Base-by-base conservation (phyloP, 2,113 vertebrate species). In the Podocnemis expansa region DNA sequence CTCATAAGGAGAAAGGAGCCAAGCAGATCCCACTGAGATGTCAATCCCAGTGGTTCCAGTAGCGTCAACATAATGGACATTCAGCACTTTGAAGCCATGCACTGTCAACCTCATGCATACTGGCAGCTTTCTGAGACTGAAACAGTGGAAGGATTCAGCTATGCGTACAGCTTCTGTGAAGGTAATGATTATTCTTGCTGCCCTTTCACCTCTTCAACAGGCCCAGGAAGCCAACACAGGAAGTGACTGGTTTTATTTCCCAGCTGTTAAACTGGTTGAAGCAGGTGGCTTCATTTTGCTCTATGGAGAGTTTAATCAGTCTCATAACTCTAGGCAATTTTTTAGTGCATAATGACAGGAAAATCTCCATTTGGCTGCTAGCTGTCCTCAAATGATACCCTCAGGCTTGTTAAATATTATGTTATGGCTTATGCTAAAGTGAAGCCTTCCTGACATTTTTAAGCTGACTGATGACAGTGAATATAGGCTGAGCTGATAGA, bases 131-230 rank as follows among this genome's bases (percentile, higher is more conserved):
- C 76, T 31, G 41, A 70, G 54, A 0, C 0, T 24, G 12, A 38
- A 16, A 10, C 29, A 34, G 5, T 25, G 63, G 41, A 43, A 4
- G 22, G 10, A 2, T n/a, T n/a, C 47, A 4, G 41, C n/a, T 45
- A n/a, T 56, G n/a, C 22, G 49, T 1, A 1, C 43, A 47, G 45
- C 67, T 80, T 52, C 49, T 6, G 27, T 0, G 1, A 49, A 52
- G 89, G 41, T 3, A 13, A 56, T 38, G 24, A 27, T 56, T 38
- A 10, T 1, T 2, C n/a, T 70, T 41, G 56, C 17, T 84, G 80
- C 47, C 19, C 0, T 49, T 49, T 1, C 0, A 45, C 0, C 0
- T 8, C 45, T 16, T 58, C 56, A 80, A 58, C 9, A 34, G 1
- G 0, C 54, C n/a, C 80, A 41, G n/a, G 70, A 22, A 14, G 27